Percentiles rank a stretch among this genome's conserved stretches.
phyloP scores from a whole-genome alignment of 2,797 vertebrate species.

The Cryptoblepharus egeriae region DNA sequence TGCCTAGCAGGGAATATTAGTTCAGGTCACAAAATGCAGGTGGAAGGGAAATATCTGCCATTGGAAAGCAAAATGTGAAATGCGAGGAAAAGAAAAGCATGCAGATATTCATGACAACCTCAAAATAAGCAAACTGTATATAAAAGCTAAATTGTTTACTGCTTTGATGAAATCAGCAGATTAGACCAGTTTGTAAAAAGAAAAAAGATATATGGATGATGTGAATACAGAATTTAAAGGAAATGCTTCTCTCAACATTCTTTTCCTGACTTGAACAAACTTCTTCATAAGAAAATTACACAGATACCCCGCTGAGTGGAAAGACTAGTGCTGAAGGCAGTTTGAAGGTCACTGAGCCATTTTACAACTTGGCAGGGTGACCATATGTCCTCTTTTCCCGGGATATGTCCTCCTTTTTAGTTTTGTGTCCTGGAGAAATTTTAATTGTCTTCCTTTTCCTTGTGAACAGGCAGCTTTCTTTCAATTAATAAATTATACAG shows the following conservation, averaged over 20 bases:
- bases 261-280: slow-evolving; percentile 20
- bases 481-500: too few species aligned
- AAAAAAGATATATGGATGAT: slow-evolving; percentile 45
- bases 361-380: slow-evolving; percentile 27
- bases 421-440: too few species aligned
- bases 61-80: slow-evolving; percentile 48
- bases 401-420: too few species aligned
- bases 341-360: neutral
- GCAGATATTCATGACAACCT: slow-evolving; percentile 1
- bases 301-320: neutral
- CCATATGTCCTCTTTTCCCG: too few species aligned
- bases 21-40: slow-evolving; percentile 25
- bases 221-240: slow-evolving; percentile 40
- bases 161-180: slow-evolving; percentile 51
- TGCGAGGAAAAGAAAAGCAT: slow-evolving; percentile 51
- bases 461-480: too few species aligned
- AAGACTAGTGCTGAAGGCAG: neutral
- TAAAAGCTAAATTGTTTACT: slow-evolving; percentile 56
- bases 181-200: slow-evolving; percentile 38
- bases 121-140: slow-evolving; percentile 59
- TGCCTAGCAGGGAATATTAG: slow-evolving; percentile 40
- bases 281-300: slow-evolving; percentile 44
- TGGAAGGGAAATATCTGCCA: slow-evolving; percentile 39
- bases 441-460: too few species aligned
- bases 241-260: slow-evolving; percentile 40